These are phyloP conservation scores for Podotricha telesiphe DNA, from an alignment of 2,888 invertebrate species.

Conservation along the genomic window DNA sequence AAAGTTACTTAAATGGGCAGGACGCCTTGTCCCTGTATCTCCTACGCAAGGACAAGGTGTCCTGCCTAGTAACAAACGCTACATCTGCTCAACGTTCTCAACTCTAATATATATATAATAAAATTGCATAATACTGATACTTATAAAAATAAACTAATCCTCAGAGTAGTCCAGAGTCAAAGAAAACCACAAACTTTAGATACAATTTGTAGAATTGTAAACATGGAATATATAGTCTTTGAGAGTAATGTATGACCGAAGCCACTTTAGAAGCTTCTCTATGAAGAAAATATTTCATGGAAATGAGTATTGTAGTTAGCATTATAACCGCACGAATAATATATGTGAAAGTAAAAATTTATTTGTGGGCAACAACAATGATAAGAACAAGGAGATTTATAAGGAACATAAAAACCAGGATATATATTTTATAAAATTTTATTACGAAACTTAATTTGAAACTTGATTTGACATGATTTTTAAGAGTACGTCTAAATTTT, in stretches of 20 bases:
- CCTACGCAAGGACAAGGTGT: too few relatives aligned
- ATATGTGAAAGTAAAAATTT: not conserved
- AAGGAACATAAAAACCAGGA: not conserved
- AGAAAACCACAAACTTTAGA: constrained; percentile 6
- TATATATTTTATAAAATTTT: not conserved
- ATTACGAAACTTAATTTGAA: not conserved
- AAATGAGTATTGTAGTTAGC: not conserved
- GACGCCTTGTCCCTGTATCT: too few relatives aligned
- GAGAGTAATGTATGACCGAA: constrained; percentile 5
- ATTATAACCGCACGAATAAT: not conserved
- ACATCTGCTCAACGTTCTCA: too few relatives aligned
- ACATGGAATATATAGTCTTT: constrained; percentile 8
- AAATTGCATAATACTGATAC: not conserved
- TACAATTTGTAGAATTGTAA: constrained; percentile 18
- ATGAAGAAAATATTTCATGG: not conserved
- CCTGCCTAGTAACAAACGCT: too few relatives aligned
- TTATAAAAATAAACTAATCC: not conserved
- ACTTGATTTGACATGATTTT: not conserved
- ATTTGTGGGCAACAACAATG: not conserved
- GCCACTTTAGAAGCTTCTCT: not conserved
- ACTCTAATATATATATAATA: too few relatives aligned
- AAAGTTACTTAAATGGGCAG: too few relatives aligned
- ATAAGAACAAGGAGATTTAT: too few relatives aligned
- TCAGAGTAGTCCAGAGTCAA: constrained; percentile 3
- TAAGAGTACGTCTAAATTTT: not conserved